phyloP scores from a whole-genome alignment of 1,140 invertebrate genomes.

The Mya arenaria region DNA sequence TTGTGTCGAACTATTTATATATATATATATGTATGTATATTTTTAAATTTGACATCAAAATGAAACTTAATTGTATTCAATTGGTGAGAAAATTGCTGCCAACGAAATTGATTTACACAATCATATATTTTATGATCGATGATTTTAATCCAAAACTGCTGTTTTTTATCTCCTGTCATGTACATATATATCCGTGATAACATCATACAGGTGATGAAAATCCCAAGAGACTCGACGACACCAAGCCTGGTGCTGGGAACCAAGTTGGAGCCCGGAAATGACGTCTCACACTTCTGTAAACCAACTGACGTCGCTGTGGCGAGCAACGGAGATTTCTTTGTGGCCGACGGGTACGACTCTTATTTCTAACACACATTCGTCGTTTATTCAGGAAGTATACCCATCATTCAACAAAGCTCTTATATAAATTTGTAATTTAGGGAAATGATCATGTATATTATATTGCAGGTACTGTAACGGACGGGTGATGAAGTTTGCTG shows the following conservation, averaged over 20 bases:
- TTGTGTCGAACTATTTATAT: no score
- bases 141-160: no score
- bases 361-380: no score
- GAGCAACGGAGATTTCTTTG: constrained; percentile 92
- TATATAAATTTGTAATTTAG: background rate
- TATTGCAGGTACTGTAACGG: constrained; percentile 90
- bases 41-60: no score
- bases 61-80: no score
- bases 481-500: constrained; percentile 92
- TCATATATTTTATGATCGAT: no score
- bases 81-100: no score
- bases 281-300: constrained; percentile 92
- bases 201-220: constrained; percentile 84
- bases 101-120: no score
- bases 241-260: constrained; percentile 88
- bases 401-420: background rate
- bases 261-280: constrained; percentile 90
- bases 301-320: constrained; percentile 95
- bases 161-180: no score
- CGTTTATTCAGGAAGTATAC: background rate
- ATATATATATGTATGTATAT: no score
- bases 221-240: constrained; percentile 84
- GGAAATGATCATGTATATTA: background rate
- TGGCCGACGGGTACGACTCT: constrained; percentile 90
- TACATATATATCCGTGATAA: no score